Evolutionary conservation across 2,113 vertebrate genomes (phyloP).

Genomic region (Podiceps cristatus): DNA sequence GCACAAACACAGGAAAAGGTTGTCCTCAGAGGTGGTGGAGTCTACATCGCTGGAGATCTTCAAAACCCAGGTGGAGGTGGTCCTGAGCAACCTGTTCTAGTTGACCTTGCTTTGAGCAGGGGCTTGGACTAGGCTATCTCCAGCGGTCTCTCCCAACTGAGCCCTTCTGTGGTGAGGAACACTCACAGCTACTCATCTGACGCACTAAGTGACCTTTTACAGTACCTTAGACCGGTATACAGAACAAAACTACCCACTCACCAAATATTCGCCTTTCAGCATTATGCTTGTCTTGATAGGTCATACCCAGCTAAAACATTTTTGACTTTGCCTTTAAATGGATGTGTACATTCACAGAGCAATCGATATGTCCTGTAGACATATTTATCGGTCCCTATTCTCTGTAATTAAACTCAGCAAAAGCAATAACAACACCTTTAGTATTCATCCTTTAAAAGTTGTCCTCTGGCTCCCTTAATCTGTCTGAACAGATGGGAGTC

Average conservation of each 20-base stretch:
- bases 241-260: fast-evolving
- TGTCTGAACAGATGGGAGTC: slow-evolving; percentile 62
- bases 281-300: not conserved
- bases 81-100: not conserved
- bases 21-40: not conserved
- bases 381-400: slow-evolving; percentile 53
- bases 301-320: not conserved
- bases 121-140: not conserved
- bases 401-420: slow-evolving; percentile 45
- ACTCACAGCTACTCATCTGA: not conserved
- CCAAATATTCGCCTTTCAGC: not conserved
- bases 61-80: fast-evolving
- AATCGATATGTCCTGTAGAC: not conserved
- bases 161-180: not conserved
- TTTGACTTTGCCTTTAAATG: slow-evolving; percentile 22
- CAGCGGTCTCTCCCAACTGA: not conserved
- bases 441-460: not conserved
- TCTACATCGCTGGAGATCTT: not conserved
- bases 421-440: slow-evolving; percentile 51
- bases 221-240: not conserved
- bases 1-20: not conserved
- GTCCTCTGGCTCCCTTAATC: slow-evolving; percentile 26
- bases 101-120: not conserved
- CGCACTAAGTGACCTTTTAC: fast-evolving
- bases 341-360: not conserved